Base-by-base conservation (phyloP, 2,888 invertebrate species). In the Hirtodrosophila cameraria region DNA sequence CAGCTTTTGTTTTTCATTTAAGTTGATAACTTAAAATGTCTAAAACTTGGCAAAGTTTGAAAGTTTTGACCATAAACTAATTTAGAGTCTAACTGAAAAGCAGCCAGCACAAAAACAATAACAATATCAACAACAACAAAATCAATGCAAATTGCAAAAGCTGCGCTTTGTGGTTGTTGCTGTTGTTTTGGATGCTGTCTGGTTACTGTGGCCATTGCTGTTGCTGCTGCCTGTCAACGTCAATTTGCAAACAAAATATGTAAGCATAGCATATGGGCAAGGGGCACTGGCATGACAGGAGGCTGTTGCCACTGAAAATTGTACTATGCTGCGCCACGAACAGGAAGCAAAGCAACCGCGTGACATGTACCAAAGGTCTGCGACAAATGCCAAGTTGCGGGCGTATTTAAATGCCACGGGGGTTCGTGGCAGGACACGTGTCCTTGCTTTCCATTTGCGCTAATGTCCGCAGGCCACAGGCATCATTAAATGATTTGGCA, bases 401-500 rank as follows among this genome's bases (percentile, higher is more conserved):
- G 5, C 5, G 18, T 33, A 36, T 28, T 33, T 39, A 42, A 48
- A 49, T 39, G 38, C 1, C 33, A 25, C n/a, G n/a, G 38, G 33
- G 31, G 31, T 38, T 15, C 16, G 20, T 7, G 16, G 30, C 30
- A 52, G 38, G 36, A 30, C 45, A 53, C 55, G 61, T 61, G 48
- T 52, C 31, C 31, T 31, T 36, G 9, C 12, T 7, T 20, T 55
- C n/a, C 6, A 33, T 55, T 28, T 35, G 13, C 11, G 23, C 28
- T 42, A 31, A 30, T 30, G n/a, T 13, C 25, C 2, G 16, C 6
- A 16, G 41, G 42, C 53, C 33, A 12, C 53, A 41, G 54, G 33
- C 78, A 69, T 61, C 63, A 76, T 68, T 78, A 63, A 75, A 74
- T 73, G 71, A 83, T 73, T 75, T 65, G 65, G 58, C 62, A 71